These are phyloP conservation scores for Drosophila lutescens DNA, from an alignment of 2,888 invertebrate genomes.

Conservation along the genomic window DNA sequence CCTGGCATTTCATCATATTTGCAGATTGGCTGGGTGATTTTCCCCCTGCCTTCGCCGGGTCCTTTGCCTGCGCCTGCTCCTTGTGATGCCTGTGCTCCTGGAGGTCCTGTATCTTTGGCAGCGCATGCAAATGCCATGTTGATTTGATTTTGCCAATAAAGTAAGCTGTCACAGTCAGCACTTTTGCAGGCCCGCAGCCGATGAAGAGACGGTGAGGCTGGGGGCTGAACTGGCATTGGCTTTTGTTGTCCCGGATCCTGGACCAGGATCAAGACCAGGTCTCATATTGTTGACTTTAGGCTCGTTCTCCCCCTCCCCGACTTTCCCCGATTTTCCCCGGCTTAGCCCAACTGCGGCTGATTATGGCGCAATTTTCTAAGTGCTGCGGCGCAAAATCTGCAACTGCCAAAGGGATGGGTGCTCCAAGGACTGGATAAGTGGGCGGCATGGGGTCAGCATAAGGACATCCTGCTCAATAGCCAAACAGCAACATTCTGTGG, in stretches of 20 bases:
- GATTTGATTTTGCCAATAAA: slow-evolving; percentile 82
- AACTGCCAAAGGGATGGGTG: slow-evolving; percentile 11
- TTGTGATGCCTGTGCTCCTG: neutral
- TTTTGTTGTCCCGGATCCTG: slow-evolving; percentile 44
- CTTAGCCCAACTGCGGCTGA: slow-evolving; percentile 51
- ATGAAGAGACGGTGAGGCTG: neutral
- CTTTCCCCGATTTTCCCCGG: neutral
- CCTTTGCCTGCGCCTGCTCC: neutral
- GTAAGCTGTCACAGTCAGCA: slow-evolving; percentile 82
- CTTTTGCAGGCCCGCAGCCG: slow-evolving; percentile 59
- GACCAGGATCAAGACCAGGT: slow-evolving; percentile 41
- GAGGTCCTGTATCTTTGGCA: slow-evolving; percentile 64
- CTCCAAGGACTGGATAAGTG: slow-evolving; percentile 22
- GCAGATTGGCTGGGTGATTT: slow-evolving; percentile 48
- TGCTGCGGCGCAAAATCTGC: slow-evolving; percentile 63
- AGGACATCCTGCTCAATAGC: slow-evolving; percentile 29
- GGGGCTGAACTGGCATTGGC: slow-evolving; percentile 53
- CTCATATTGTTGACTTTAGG: slow-evolving; percentile 52
- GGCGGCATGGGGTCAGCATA: neutral
- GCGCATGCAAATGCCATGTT: slow-evolving; percentile 76
- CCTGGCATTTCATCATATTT: slow-evolving; percentile 59
- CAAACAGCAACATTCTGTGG: slow-evolving; percentile 14
- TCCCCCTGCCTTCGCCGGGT: neutral
- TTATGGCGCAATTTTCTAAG: slow-evolving; percentile 79
- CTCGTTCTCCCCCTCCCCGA: slow-evolving; percentile 25